Evolutionary conservation across 2,113 vertebrate species (phyloP), one percentile per base, ranked within the genome.

Genomic region (Tetrao urogallus): DNA sequence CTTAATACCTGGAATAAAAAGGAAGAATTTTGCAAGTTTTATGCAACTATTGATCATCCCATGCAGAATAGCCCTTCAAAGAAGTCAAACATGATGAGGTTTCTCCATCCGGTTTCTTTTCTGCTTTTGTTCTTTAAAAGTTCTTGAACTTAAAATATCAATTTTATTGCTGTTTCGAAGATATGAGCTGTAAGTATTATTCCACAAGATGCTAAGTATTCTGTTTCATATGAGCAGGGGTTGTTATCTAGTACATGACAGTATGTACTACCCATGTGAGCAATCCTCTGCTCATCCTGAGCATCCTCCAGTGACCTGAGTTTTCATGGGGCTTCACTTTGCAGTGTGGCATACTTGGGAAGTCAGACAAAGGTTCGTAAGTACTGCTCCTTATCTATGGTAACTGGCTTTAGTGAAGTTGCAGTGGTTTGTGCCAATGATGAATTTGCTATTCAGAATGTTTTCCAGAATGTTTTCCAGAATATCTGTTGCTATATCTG

Each of bases 181-280:
- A 16, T 90, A 52, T 80, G 40, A 30, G 66, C 45, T 57, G 6
- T 54, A 40, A 8, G 38, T 88, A 28, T 85, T 24, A 61, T 65
- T 15, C 11, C n/a, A 42, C 27, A 77, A 82, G 50, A 19, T 67
- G 27, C 50, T 66, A 42, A 57, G 7, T 25, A 13, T 61, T 89
- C 74, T 79, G 15, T 73, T 75, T 69, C n/a, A 89, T 7, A 24
- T 66, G 27, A 70, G 11, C n/a, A 63, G 6, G 0, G 4, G 52
- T 8, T 61, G 8, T 40, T 16, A 38, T 30, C 43, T n/a, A 85
- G 48, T 70, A 40, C 22, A 17, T 64, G 34, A 42, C 38, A 63
- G 22, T 71, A 60, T 32, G 10, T 71, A 34, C 56, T 58, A 10
- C 0, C 0, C 0, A 0, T 9, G 5, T 48, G 36, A 74, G 11